These are phyloP conservation scores for Chymomyza caudatula DNA, from an alignment of 2,888 invertebrate species.

Conservation along the genomic window DNA sequence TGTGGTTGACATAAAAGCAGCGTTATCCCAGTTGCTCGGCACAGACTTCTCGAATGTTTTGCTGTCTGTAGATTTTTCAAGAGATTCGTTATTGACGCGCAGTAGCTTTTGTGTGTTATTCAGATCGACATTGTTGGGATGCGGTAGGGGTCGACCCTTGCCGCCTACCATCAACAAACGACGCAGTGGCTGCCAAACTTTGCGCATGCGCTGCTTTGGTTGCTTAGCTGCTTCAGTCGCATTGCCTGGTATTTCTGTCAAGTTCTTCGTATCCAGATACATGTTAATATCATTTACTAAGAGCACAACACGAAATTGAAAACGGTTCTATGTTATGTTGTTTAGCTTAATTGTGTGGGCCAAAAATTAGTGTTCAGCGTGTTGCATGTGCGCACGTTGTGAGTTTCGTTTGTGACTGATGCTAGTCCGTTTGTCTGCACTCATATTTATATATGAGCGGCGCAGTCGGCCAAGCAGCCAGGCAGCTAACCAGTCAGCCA, in stretches of 20 bases:
- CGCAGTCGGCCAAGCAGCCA: slow-evolving; percentile 37
- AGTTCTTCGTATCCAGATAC: slow-evolving; percentile 76
- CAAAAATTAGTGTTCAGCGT: slow-evolving; percentile 26
- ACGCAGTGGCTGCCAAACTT: slow-evolving; percentile 72
- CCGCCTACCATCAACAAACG: slow-evolving; percentile 66
- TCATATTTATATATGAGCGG: slow-evolving; percentile 75
- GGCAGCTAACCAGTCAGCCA: slow-evolving; percentile 30
- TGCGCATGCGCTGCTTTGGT: slow-evolving; percentile 63
- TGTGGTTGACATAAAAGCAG: slow-evolving; percentile 13
- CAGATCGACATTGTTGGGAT: slow-evolving; percentile 64
- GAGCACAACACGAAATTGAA: neutral
- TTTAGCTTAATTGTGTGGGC: slow-evolving; percentile 18
- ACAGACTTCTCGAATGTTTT: slow-evolving; percentile 37
- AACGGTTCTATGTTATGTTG: slow-evolving; percentile 21
- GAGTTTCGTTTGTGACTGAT: slow-evolving; percentile 76
- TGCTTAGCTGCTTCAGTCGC: slow-evolving; percentile 18
- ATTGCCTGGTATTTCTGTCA: slow-evolving; percentile 42
- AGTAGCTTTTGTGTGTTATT: slow-evolving; percentile 53
- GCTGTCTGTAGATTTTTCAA: slow-evolving; percentile 32
- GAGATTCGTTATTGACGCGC: slow-evolving; percentile 8
- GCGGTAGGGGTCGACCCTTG: slow-evolving; percentile 51
- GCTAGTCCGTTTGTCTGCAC: slow-evolving; percentile 74
- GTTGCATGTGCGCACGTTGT: slow-evolving; percentile 72
- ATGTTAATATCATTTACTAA: slow-evolving; percentile 44
- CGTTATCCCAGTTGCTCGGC: slow-evolving; percentile 24